Evolutionary conservation across 2,113 vertebrate genomes (phyloP).

Genomic region (Heterotis niloticus): DNA sequence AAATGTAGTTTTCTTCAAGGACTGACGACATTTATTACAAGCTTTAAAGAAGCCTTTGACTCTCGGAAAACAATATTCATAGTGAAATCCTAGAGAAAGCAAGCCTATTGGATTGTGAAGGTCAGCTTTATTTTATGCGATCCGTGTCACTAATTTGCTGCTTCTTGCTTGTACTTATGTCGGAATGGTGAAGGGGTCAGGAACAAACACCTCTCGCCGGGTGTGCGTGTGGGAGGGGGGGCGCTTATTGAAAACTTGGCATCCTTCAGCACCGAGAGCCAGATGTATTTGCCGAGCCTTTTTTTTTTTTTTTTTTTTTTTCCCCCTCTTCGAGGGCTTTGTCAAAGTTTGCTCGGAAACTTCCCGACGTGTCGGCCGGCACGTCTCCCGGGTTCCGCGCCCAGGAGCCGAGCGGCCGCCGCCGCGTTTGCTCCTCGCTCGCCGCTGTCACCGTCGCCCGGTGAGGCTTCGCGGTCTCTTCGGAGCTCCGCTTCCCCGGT

Average conservation of each 20-base stretch:
- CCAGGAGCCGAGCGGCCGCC: not conserved
- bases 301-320: not conserved
- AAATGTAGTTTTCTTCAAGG: conserved; percentile 36
- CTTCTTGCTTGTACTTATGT: conserved; percentile 46
- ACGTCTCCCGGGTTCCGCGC: conserved; percentile 47
- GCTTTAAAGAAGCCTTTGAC: conserved; percentile 33
- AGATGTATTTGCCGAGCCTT: conserved; percentile 23
- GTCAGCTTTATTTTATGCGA: conserved; percentile 44
- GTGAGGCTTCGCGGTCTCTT: conserved; percentile 11
- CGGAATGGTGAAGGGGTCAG: conserved; percentile 61
- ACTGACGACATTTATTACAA: conserved; percentile 29
- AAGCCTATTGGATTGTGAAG: conserved; percentile 38
- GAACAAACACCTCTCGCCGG: conserved; percentile 29
- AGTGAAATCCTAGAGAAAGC: conserved; percentile 11
- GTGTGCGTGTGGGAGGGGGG: conserved; percentile 23
- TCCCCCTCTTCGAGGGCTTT: conserved; percentile 41
- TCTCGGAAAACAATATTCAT: conserved; percentile 41
- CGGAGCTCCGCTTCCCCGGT: not conserved
- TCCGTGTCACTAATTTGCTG: conserved; percentile 51
- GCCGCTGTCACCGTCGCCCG: conserved; percentile 46
- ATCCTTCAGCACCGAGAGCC: conserved; percentile 37
- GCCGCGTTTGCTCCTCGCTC: conserved; percentile 25
- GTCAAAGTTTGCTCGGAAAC: conserved; percentile 54
- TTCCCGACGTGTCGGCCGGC: conserved; percentile 45
- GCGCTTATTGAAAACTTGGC: conserved; percentile 21